These are phyloP conservation scores for Heliothis virescens DNA, from an alignment of 1,140 invertebrate species.

Conservation along the genomic window DNA sequence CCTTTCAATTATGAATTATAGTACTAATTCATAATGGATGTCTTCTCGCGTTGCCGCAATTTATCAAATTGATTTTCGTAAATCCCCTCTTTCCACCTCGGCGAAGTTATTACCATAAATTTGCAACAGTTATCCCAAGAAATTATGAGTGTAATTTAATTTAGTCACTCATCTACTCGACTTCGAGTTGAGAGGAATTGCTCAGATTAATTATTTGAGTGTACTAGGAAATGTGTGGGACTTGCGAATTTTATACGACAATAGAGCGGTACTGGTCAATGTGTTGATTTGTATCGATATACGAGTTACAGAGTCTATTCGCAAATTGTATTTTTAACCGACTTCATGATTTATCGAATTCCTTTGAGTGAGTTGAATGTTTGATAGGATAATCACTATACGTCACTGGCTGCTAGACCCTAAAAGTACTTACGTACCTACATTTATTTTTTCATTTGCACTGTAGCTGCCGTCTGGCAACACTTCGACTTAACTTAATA, in stretches of 20 bases:
- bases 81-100: constrained; percentile 66
- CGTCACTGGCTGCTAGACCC: too few relatives aligned
- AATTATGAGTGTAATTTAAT: constrained; percentile 72
- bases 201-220: constrained; percentile 55
- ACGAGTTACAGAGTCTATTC: too few relatives aligned
- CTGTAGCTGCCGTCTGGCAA: too few relatives aligned
- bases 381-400: too few relatives aligned
- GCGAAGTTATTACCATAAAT: constrained; percentile 70
- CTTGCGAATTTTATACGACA: constrained; percentile 7
- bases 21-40: constrained; percentile 82
- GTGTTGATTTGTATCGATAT: too few relatives aligned
- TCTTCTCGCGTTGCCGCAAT: constrained; percentile 73
- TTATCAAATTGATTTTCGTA: constrained; percentile 80
- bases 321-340: too few relatives aligned
- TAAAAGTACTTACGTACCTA: too few relatives aligned
- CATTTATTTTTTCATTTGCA: too few relatives aligned
- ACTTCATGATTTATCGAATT: too few relatives aligned
- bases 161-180: constrained; percentile 62
- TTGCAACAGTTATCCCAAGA: constrained; percentile 72
- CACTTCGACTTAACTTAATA: too few relatives aligned
- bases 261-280: not conserved
- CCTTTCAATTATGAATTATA: constrained; percentile 84
- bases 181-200: constrained; percentile 49
- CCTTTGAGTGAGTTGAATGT: too few relatives aligned
- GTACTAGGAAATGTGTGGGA: constrained; percentile 37